These are phyloP conservation scores for Scomberomorus guttatus DNA, from an alignment of 2,797 vertebrate genomes.

Conservation along the genomic window DNA sequence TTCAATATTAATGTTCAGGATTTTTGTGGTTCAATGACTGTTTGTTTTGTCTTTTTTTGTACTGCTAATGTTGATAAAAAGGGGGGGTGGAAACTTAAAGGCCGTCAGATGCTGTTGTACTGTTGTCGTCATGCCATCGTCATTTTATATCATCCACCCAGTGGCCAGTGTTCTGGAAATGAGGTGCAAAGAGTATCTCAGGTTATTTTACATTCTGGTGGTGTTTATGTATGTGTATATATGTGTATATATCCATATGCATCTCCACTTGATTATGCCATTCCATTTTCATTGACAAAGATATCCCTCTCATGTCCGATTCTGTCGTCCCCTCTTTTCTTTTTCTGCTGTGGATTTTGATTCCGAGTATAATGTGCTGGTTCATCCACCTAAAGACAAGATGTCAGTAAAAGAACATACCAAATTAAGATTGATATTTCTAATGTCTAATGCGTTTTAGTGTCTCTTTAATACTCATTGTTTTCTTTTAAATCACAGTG, in stretches of 20 bases:
- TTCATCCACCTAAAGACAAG: conserved; percentile 84
- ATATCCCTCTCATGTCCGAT: conserved; percentile 71
- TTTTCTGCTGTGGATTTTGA: conserved; percentile 79
- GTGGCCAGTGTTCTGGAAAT: conserved; percentile 88
- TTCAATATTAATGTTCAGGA: conserved; percentile 84
- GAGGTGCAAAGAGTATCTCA: conserved; percentile 91
- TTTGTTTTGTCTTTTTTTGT: conserved; percentile 80
- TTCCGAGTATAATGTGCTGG: conserved; percentile 80
- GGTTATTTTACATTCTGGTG: conserved; percentile 89
- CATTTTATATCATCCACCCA: conserved; percentile 75
- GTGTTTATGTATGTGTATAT: conserved; percentile 87
- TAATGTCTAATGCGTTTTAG: conserved; percentile 86
- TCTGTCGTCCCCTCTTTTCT: conserved; percentile 60
- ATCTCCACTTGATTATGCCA: conserved; percentile 84
- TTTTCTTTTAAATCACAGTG: conserved; percentile 87
- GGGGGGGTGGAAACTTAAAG: conserved; percentile 72
- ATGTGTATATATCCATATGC: conserved; percentile 88
- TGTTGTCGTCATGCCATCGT: conserved; percentile 78
- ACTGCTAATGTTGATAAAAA: conserved; percentile 75
- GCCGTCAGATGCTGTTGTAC: conserved; percentile 82
- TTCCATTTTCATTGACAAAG: conserved; percentile 80
- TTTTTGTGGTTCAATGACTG: conserved; percentile 84
- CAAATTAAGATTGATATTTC: conserved; percentile 89
- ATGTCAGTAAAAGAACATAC: conserved; percentile 89
- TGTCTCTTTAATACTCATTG: conserved; percentile 89